Conservation (phyloP, 1,140 invertebrate genomes). For the Macrotrachela quadricornifera region DNA sequence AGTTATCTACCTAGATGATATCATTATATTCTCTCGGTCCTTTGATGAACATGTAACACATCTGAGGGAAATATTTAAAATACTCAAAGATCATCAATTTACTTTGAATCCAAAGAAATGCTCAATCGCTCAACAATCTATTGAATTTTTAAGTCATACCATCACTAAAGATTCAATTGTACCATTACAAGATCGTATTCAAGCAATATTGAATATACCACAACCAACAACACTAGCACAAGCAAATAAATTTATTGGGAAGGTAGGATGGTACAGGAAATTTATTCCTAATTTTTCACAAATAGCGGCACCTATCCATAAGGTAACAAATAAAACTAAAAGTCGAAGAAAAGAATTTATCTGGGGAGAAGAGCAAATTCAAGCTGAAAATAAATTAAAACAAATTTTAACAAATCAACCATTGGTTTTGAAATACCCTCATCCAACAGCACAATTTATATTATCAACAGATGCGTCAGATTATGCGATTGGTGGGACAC, state of each 20-base stretch:
- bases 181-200: slow-evolving; percentile 3
- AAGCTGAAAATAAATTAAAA: no score
- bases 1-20: neutral
- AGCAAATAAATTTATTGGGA: slow-evolving; percentile 8
- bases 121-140: neutral
- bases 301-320: slow-evolving; percentile 9
- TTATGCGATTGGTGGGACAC: no score
- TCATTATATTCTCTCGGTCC: no score
- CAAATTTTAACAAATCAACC: no score
- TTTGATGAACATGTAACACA: no score
- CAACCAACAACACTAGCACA: neutral
- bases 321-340: neutral
- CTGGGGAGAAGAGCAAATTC: no score
- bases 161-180: slow-evolving; percentile 9
- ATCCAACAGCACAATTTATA: no score
- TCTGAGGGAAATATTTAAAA: no score
- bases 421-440: no score
- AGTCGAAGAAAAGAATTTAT: no score
- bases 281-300: slow-evolving; percentile 9
- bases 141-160: slow-evolving; percentile 11
- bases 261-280: slow-evolving; percentile 11
- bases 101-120: slow-evolving; percentile 11
- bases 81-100: slow-evolving; percentile 6
- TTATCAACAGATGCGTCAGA: no score
- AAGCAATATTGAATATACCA: slow-evolving; percentile 6